Evolutionary conservation across 2,797 vertebrate species (phyloP), one percentile per base, ranked within the genome.

Genomic region (Cottoperca gobio): DNA sequence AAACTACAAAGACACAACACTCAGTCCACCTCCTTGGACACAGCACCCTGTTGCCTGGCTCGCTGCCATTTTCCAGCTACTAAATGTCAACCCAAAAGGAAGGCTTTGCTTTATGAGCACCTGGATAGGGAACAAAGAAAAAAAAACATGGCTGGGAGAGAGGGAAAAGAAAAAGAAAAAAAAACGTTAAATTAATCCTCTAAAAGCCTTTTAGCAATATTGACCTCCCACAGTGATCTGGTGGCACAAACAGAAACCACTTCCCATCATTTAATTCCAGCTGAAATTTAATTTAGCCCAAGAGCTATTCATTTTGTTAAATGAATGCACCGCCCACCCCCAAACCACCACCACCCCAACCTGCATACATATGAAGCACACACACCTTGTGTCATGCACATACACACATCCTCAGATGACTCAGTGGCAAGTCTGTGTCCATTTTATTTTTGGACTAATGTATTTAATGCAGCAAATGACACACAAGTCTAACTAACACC

Each of bases 161-260:
- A 83, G 70, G 75, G 72, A 86, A 74, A 81, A 79, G 75, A 61
- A 79, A 60, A 57, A 78, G 49, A 55, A 69, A 58, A 74, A 84
- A 54, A 89, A 86, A 86, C 84, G 90, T 86, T 74, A 79, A 92
- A 94, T 95, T 95, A 96, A 96, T 96, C 94, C 90, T 78, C 94
- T 96, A 92, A 95, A 95, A 95, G 95, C 88, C 93, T 95, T 95
- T 96, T 95, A 95, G 93, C 91, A 83, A 93, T 90, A 87, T 86
- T 86, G 94, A 92, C 88, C 93, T 93, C 92, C 91, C 43, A 57
- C 85, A 81, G 91, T 35, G 88, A 88, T 85, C 88, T 85, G 76
- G 89, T 87, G 85, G 90, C 88, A 88, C 90, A 91, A 88, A 86
- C 77, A n/a, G 16, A 49, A 28, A 84, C 81, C 77, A 89, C 82